Percentiles rank a stretch among this genome's conserved stretches.
phyloP scores from a whole-genome alignment of 1,140 invertebrate genomes.

The Diabrotica undecimpunctata region DNA sequence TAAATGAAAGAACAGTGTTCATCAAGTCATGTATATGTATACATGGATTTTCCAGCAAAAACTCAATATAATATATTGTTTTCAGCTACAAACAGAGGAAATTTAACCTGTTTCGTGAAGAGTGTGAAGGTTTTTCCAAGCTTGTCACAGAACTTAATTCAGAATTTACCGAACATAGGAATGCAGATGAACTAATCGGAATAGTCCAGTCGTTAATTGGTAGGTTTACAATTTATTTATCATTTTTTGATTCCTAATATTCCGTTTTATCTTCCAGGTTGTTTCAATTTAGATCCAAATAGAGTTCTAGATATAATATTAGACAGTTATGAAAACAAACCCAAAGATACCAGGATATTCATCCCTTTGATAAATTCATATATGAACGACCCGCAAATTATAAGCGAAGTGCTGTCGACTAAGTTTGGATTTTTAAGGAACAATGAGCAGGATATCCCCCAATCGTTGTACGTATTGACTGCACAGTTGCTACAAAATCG shows the following conservation, averaged over 20 bases:
- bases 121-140: slow-evolving; percentile 98
- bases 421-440: slow-evolving; percentile 80
- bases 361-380: slow-evolving; percentile 80
- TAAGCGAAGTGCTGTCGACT: slow-evolving; percentile 93
- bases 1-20: too few species aligned
- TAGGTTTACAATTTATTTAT: slow-evolving; percentile 46
- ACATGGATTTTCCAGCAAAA: too few species aligned
- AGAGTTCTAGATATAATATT: slow-evolving; percentile 94
- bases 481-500: slow-evolving; percentile 85
- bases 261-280: slow-evolving; percentile 63
- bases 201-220: slow-evolving; percentile 91
- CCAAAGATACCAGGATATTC: slow-evolving; percentile 71
- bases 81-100: slow-evolving; percentile 98
- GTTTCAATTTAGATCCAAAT: slow-evolving; percentile 98
- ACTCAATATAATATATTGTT: slow-evolving; percentile 34
- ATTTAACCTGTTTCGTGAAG: slow-evolving; percentile 97
- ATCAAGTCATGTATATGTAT: too few species aligned
- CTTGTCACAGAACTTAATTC: slow-evolving; percentile 94
- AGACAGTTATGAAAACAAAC: slow-evolving; percentile 92
- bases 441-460: slow-evolving; percentile 64
- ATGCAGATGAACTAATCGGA: slow-evolving; percentile 66
- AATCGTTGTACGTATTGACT: slow-evolving; percentile 82
- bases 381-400: slow-evolving; percentile 77
- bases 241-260: slow-evolving; percentile 17
- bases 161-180: slow-evolving; percentile 66